These are phyloP conservation scores for Cettia cetti DNA, from an alignment of 2,113 vertebrate genomes.

Conservation along the genomic window DNA sequence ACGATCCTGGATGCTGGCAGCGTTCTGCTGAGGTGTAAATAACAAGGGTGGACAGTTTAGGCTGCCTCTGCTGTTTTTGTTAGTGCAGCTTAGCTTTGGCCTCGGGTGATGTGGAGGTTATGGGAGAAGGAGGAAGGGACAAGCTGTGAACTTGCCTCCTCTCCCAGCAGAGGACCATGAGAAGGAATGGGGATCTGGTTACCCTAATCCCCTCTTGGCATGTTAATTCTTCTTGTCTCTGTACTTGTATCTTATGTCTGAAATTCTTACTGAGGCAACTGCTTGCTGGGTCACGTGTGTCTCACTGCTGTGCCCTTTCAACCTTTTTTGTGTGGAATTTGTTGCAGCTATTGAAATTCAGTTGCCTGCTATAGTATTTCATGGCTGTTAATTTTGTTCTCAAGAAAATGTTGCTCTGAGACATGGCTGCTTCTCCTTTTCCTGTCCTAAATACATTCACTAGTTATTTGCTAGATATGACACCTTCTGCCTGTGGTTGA, in stretches of 20 bases:
- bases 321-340: neutral
- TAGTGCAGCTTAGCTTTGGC: neutral
- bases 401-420: neutral
- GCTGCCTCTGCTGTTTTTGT: constrained; percentile 42
- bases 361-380: neutral
- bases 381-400: neutral
- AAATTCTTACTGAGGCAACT: neutral
- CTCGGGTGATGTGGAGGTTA: neutral
- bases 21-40: constrained; percentile 45
- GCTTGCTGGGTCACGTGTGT: neutral
- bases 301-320: neutral
- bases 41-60: constrained; percentile 41
- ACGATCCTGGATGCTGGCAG: neutral
- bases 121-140: constrained; percentile 13
- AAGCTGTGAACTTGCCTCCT: neutral
- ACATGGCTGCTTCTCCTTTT: neutral
- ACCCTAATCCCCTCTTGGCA: neutral
- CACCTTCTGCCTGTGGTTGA: neutral
- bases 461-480: neutral
- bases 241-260: neutral
- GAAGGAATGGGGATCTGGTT: neutral
- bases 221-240: neutral
- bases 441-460: neutral
- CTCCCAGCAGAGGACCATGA: neutral
- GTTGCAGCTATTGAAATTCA: neutral